Conservation (phyloP, 2,888 invertebrate genomes). For the Selenia dentaria region DNA sequence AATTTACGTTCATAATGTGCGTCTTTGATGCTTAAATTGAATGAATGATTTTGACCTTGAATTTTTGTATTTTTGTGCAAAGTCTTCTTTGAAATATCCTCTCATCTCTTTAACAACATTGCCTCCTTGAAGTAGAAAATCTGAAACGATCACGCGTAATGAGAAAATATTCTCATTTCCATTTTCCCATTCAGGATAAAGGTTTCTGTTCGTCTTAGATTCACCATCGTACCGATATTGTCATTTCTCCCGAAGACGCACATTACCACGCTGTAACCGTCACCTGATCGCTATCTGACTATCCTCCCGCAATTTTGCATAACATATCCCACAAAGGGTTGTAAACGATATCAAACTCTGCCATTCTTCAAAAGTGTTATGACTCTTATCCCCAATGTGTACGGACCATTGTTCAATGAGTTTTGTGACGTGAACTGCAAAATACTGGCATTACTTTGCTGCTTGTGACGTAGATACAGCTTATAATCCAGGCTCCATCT, state of each 20-base stretch:
- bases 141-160: background rate
- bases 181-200: background rate
- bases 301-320: slow-evolving; percentile 44
- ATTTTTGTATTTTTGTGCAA: too few species aligned
- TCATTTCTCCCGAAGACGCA: slow-evolving; percentile 18
- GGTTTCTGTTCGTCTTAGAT: background rate
- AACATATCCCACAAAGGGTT: slow-evolving; percentile 42
- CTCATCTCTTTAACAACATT: too few species aligned
- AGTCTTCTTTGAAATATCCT: too few species aligned
- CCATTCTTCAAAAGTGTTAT: background rate
- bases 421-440: slow-evolving; percentile 3
- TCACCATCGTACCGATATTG: slow-evolving; percentile 11
- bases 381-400: slow-evolving; percentile 1
- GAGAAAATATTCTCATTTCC: background rate
- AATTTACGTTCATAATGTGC: too few species aligned
- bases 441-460: background rate
- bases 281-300: slow-evolving; percentile 34
- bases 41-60: too few species aligned
- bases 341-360: slow-evolving; percentile 31
- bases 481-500: slow-evolving; percentile 4
- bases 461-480: background rate
- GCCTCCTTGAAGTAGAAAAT: too few species aligned
- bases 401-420: slow-evolving; percentile 19
- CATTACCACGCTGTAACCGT: slow-evolving; percentile 31
- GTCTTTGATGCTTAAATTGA: too few species aligned